These are phyloP conservation scores for Drosophila anceps DNA, from an alignment of 2,888 invertebrate genomes.

Conservation along the genomic window DNA sequence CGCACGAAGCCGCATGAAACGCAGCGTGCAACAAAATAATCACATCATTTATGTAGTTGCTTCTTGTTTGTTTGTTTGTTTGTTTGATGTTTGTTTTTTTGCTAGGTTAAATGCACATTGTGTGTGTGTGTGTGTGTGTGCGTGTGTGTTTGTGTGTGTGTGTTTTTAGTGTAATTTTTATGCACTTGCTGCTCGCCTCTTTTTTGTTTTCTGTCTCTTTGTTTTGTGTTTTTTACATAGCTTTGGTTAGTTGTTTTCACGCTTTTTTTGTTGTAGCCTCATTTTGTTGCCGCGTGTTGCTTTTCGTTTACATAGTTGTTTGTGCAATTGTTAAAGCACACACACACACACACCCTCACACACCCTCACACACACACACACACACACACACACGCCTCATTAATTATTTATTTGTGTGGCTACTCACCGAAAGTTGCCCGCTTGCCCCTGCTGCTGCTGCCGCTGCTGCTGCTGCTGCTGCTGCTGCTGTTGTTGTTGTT, in stretches of 20 bases:
- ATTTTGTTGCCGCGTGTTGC: slow-evolving; percentile 8
- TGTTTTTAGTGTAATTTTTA: slow-evolving; percentile 15
- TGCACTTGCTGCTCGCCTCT: slow-evolving; percentile 23
- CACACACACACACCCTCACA: slow-evolving; percentile 28
- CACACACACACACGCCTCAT: slow-evolving; percentile 50
- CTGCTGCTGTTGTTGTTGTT: slow-evolving; percentile 23
- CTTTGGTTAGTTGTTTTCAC: slow-evolving; percentile 19
- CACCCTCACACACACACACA: slow-evolving; percentile 8
- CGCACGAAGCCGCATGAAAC: slow-evolving; percentile 7
- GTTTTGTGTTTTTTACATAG: slow-evolving; percentile 2
- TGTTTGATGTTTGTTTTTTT: neutral
- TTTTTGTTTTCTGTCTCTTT: neutral
- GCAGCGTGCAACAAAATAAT: slow-evolving; percentile 15
- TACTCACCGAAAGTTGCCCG: slow-evolving; percentile 63
- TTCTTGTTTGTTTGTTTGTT: slow-evolving; percentile 7
- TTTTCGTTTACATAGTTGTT: slow-evolving; percentile 34
- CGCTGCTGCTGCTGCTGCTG: slow-evolving; percentile 13
- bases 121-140: neutral
- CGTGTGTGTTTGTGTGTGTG: neutral
- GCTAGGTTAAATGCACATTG: slow-evolving; percentile 20
- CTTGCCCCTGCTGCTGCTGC: slow-evolving; percentile 11
- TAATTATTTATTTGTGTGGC: slow-evolving; percentile 66
- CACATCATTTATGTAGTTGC: slow-evolving; percentile 31
- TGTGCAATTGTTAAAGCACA: slow-evolving; percentile 51
- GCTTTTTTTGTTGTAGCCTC: neutral